Conservation (phyloP, 2,797 vertebrate species). For the Enteromius afrohamiltoni region DNA sequence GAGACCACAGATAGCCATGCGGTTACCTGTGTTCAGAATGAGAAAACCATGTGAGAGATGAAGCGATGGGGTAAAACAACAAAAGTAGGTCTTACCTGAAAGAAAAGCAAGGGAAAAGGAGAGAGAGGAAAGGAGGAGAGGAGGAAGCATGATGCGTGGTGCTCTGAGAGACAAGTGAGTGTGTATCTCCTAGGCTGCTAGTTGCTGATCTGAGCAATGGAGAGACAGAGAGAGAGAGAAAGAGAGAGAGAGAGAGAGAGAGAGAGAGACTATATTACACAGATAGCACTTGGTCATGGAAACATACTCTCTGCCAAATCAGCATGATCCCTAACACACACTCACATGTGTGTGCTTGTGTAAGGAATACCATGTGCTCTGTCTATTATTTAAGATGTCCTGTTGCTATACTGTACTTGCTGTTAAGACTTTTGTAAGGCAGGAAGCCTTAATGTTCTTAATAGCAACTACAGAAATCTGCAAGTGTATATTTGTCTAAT, state of each 20-base stretch:
- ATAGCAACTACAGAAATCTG: neutral
- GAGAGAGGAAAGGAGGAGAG: constrained; percentile 48
- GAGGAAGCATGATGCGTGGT: constrained; percentile 53
- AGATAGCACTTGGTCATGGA: neutral
- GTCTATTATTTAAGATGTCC: constrained; percentile 44
- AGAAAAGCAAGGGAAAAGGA: constrained; percentile 50
- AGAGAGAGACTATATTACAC: neutral
- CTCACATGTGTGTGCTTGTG: neutral
- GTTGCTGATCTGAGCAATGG: constrained; percentile 24
- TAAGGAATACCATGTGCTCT: constrained; percentile 6
- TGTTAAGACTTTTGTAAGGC: neutral
- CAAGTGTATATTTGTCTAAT: neutral
- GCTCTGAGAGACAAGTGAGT: constrained; percentile 31
- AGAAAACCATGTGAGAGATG: neutral
- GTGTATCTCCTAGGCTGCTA: constrained; percentile 26
- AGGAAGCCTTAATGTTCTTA: neutral
- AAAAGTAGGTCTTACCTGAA: constrained; percentile 52
- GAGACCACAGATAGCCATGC: constrained; percentile 11
- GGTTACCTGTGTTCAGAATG: constrained; percentile 13
- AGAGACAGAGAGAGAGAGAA: neutral
- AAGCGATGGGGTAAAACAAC: neutral
- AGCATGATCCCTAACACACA: constrained; percentile 25
- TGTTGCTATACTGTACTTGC: constrained; percentile 22
- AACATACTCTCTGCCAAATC: neutral
- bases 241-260: constrained; percentile 31